Evolutionary conservation across 1,140 invertebrate genomes (phyloP).

Genomic region (Helicoverpa zea): DNA sequence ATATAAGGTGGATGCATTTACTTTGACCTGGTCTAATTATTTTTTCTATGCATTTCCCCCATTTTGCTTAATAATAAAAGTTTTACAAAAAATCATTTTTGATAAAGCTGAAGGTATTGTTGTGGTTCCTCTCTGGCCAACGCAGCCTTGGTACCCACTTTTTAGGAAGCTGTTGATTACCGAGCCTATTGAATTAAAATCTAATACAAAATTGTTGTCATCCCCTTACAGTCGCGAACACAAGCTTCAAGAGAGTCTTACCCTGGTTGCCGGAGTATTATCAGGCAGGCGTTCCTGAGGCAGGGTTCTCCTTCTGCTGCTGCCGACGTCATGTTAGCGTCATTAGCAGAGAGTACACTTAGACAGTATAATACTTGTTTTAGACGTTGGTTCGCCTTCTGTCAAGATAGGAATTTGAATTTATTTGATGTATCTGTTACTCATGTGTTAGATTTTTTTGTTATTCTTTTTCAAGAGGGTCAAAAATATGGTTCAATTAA

Average conservation of each 20-base stretch:
- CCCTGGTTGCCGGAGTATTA: constrained; percentile 52
- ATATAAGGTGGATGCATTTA: constrained; percentile 30
- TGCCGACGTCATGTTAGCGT: constrained; percentile 54
- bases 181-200: background rate
- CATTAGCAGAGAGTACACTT: constrained; percentile 56
- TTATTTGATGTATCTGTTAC: background rate
- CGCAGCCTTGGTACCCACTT: constrained; percentile 49
- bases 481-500: constrained; percentile 38
- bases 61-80: constrained; percentile 59
- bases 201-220: constrained; percentile 3
- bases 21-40: constrained; percentile 25
- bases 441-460: constrained; percentile 9
- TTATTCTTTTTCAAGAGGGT: background rate
- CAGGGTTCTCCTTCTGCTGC: constrained; percentile 51
- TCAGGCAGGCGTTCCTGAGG: constrained; percentile 50
- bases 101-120: constrained; percentile 48
- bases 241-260: constrained; percentile 27
- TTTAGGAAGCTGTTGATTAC: constrained; percentile 26
- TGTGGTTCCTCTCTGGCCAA: constrained; percentile 45
- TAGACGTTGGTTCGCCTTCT: constrained; percentile 49
- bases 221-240: constrained; percentile 43
- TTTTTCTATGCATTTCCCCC: constrained; percentile 55
- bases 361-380: constrained; percentile 63
- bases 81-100: constrained; percentile 50
- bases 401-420: constrained; percentile 9